A percentile compares a stretch with the other conserved stretches of the same genome.
phyloP scores from a whole-genome alignment of 2,113 vertebrate genomes.

The Puma concolor region DNA sequence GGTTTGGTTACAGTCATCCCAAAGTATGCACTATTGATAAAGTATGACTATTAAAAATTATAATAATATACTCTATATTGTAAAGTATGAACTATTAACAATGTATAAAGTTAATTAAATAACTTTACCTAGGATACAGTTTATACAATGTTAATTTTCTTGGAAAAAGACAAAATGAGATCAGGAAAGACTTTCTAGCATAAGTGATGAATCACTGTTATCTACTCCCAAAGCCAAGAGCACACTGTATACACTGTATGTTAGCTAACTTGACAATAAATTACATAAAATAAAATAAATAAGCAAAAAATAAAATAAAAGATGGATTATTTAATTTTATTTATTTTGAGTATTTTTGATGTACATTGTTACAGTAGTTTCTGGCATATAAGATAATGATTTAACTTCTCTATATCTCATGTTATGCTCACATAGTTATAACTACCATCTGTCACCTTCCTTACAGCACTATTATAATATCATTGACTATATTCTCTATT shows the following conservation, averaged over 20 bases:
- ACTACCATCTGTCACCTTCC: not conserved
- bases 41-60: not conserved
- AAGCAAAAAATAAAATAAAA: not conserved
- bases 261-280: no score
- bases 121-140: not conserved
- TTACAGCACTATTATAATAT: not conserved
- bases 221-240: no score
- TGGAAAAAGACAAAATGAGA: not conserved
- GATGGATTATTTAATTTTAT: not conserved
- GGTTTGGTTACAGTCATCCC: not conserved
- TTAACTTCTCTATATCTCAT: not conserved
- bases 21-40: not conserved
- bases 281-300: no score
- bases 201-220: no score
- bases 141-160: not conserved
- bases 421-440: not conserved
- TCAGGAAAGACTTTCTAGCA: not conserved
- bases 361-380: not conserved
- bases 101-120: not conserved
- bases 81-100: not conserved
- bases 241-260: no score
- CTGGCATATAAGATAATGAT: not conserved
- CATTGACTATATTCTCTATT: not conserved
- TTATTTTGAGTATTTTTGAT: not conserved
- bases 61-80: no score